Percentiles rank a stretch among this genome's conserved stretches.
Conservation (phyloP, 1,140 invertebrate species). For the Aphelinus atriplicis region DNA sequence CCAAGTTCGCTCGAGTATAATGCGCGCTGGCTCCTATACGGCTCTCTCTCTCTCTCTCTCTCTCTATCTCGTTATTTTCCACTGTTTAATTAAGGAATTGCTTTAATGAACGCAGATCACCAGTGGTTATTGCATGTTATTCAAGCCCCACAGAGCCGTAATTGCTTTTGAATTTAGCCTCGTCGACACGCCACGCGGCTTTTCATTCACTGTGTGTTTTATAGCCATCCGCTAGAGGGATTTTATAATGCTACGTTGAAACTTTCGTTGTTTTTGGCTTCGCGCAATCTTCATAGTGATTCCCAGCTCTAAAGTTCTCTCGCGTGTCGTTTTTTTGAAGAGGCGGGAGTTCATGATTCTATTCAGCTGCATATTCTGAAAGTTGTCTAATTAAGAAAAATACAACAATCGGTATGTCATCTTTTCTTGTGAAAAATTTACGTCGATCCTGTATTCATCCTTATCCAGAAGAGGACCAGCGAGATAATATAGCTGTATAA, state of each 20-base stretch:
- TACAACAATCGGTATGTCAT: too few relatives aligned
- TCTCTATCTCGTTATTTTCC: background rate
- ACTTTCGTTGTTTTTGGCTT: conserved; percentile 2
- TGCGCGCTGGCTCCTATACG: too few relatives aligned
- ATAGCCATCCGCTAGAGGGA: background rate
- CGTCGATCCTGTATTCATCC: too few relatives aligned
- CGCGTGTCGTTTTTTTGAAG: background rate
- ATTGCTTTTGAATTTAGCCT: conserved; percentile 16
- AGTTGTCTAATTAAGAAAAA: background rate
- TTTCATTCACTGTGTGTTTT: too few relatives aligned
- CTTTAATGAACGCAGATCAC: background rate
- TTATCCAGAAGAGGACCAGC: too few relatives aligned
- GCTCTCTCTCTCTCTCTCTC: too few relatives aligned
- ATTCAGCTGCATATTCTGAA: background rate
- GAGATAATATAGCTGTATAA: too few relatives aligned
- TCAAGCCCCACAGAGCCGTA: background rate
- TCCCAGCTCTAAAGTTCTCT: background rate
- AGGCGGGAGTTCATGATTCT: too few relatives aligned
- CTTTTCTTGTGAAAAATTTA: too few relatives aligned
- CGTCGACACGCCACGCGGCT: background rate
- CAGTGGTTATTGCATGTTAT: too few relatives aligned
- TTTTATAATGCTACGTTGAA: background rate
- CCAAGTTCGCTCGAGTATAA: too few relatives aligned
- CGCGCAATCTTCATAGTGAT: background rate
- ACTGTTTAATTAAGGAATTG: conserved; percentile 4